Conservation (phyloP, 2,797 vertebrate genomes). For the Phylloscopus collybita region DNA sequence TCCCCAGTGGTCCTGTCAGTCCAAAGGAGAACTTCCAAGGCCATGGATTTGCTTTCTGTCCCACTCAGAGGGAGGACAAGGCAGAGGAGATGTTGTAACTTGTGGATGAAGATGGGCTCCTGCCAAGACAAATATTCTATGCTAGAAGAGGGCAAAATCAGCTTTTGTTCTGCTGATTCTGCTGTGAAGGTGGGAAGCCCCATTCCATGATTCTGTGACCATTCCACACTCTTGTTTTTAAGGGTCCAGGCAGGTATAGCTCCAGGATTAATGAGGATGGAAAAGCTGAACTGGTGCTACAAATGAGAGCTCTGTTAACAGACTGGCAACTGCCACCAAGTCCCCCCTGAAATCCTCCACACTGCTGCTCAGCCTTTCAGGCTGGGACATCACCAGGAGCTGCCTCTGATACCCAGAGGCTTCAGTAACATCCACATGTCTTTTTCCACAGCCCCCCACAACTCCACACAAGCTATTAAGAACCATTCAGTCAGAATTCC, state of each 20-base stretch:
- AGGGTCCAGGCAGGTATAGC: neutral
- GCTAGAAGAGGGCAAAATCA: neutral
- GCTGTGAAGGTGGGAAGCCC: neutral
- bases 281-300: neutral
- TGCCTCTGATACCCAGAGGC: neutral
- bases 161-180: neutral
- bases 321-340: neutral
- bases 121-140: neutral
- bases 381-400: neutral
- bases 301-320: neutral
- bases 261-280: neutral
- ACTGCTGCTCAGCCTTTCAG: neutral
- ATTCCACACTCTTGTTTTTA: neutral
- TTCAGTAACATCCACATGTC: neutral
- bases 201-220: neutral
- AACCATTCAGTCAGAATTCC: neutral
- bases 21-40: neutral
- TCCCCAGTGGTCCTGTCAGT: neutral
- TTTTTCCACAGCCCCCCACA: neutral
- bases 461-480: neutral
- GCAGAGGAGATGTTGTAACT: neutral
- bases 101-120: neutral
- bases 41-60: neutral
- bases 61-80: neutral
- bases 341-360: neutral